Evolutionary conservation across 2,797 vertebrate genomes (phyloP), one percentile per base, ranked within the genome.

Genomic region (Arnoldichthys spilopterus): DNA sequence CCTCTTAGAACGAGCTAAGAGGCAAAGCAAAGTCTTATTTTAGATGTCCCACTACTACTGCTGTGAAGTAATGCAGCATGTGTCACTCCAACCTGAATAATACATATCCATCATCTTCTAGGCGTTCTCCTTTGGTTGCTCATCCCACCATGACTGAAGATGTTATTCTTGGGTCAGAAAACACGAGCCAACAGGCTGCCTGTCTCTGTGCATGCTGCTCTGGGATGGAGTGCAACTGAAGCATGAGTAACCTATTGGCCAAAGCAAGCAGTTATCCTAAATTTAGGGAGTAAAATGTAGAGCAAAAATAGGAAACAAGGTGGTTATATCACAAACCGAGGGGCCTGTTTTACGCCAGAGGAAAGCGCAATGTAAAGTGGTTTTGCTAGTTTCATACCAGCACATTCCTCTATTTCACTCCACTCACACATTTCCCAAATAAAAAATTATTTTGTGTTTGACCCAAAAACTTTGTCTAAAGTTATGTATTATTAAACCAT

Each of bases 111-210:
- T 58, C 62, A 76, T 78, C 62, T 56, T 49, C 24, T 73, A 15
- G 24, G 8, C 32, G 13, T 24, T 72, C 76, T 37, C 12, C 51
- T 71, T 37, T 4, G 45, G 58, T 9, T 34, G 30, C 59, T 40
- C 79, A 72, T 63, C n/a, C 51, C 58, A 22, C 26, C 32, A 18
- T 45, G 22, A 30, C n/a, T 28, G 73, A 34, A 32, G 56, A 69
- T 51, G 75, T 54, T 81, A 84, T 81, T 72, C 71, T 72, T 22
- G 72, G 51, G 13, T 53, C 47, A 64, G 20, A 80, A 77, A 71
- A 69, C 51, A 75, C 49, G 58, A 62, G 62, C 58, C 26, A 18
- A 30, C 24, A 15, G 28, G 6, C 37, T 18, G 1, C 20, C 24
- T n/a, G 47, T 47, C n/a, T 49, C 20, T 73, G 53, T 71, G 26